Conservation (phyloP, 2,888 invertebrate species). For the Synanthedon andrenaeformis region DNA sequence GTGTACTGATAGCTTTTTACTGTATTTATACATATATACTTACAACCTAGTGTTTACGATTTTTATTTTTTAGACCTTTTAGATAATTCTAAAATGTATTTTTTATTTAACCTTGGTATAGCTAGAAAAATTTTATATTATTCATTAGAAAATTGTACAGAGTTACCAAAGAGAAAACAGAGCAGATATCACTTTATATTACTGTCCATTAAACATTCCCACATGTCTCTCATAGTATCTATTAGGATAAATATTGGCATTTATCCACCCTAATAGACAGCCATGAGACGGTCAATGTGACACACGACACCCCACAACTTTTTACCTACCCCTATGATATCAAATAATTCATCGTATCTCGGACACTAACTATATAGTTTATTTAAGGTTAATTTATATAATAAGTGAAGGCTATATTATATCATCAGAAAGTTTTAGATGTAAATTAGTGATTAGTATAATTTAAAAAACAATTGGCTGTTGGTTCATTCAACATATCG, state of each 20-base stretch:
- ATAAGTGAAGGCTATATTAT: background rate
- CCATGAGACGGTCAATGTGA: constrained; percentile 49
- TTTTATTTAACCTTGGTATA: no score
- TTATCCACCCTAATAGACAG: constrained; percentile 46
- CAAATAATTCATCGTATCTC: constrained; percentile 48
- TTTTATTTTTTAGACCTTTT: no score
- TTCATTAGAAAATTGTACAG: no score
- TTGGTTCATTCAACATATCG: no score
- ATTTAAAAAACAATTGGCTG: no score
- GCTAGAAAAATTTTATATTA: no score
- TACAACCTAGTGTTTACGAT: no score
- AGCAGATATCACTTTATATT: background rate
- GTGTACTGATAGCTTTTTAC: no score
- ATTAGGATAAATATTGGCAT: constrained; percentile 43
- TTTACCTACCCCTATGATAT: constrained; percentile 36
- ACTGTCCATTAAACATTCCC: constrained; percentile 21
- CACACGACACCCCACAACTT: constrained; percentile 34
- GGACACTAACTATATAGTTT: constrained; percentile 18
- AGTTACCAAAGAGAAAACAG: no score
- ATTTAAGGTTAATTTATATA: constrained; percentile 1
- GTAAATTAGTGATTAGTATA: no score
- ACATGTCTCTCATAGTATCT: constrained; percentile 20
- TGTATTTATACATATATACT: no score
- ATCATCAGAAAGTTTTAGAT: background rate
- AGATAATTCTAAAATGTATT: no score